These are phyloP conservation scores for Mycteria americana DNA, from an alignment of 2,797 vertebrate species.

Conservation along the genomic window DNA sequence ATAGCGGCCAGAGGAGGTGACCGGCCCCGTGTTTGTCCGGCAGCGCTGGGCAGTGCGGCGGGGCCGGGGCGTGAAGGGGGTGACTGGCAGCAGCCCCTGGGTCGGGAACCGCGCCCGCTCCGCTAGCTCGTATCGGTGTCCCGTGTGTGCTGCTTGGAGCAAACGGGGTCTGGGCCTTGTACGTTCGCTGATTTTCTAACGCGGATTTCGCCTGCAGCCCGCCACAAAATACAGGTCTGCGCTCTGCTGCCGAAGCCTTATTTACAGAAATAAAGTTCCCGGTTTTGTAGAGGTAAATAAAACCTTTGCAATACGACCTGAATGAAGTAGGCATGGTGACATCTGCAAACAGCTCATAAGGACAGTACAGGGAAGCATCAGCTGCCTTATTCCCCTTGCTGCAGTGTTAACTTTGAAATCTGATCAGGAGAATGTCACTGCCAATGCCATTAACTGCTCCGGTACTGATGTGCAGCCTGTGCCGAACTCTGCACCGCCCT, in stretches of 20 bases:
- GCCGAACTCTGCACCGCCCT: neutral
- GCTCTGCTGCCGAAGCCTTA: neutral
- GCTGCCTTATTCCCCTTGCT: neutral
- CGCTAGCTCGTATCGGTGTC: fast-evolving
- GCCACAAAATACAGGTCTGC: neutral
- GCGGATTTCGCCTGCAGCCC: neutral
- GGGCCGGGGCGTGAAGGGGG: neutral
- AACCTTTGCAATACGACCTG: fast-evolving
- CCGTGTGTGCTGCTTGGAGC: neutral
- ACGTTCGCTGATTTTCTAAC: fast-evolving
- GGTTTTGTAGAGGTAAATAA: neutral
- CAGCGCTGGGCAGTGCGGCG: neutral
- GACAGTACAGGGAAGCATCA: neutral
- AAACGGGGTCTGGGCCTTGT: neutral
- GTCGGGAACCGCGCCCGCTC: fast-evolving
- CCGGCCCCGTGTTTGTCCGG: neutral
- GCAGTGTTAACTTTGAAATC: neutral
- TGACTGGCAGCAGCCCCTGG: neutral
- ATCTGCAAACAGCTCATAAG: neutral
- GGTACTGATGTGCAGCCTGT: neutral
- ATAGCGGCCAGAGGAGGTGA: neutral
- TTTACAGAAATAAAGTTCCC: neutral
- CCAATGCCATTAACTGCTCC: neutral
- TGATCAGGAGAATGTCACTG: neutral
- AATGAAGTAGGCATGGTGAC: neutral